A percentile compares a stretch with the other conserved stretches of the same genome.
Conservation (phyloP, 2,888 invertebrate genomes). For the Melolontha melolontha region DNA sequence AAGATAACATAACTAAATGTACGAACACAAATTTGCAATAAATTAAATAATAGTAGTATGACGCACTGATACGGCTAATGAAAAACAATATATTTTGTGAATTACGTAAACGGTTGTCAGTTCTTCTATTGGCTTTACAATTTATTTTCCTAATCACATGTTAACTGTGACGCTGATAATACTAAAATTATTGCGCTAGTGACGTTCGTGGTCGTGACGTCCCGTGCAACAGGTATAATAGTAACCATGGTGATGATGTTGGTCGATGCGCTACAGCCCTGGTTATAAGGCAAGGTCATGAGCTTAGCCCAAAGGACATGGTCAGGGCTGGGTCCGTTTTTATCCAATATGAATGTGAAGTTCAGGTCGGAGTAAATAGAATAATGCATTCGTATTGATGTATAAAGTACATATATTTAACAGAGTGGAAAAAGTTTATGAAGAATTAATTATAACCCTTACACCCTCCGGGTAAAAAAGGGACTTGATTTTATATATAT, state of each 20-base stretch:
- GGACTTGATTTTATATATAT: too few relatives aligned
- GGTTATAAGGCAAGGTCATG: slow-evolving; percentile 48
- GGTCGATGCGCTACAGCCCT: slow-evolving; percentile 51
- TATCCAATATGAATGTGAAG: neutral
- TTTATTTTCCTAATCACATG: slow-evolving; percentile 33
- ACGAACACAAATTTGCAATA: too few relatives aligned
- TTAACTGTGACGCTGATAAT: slow-evolving; percentile 41
- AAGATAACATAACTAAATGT: too few relatives aligned
- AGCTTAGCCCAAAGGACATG: slow-evolving; percentile 42
- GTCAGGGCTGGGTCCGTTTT: slow-evolving; percentile 17
- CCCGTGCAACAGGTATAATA: slow-evolving; percentile 48
- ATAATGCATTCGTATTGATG: too few relatives aligned
- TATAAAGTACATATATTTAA: too few relatives aligned
- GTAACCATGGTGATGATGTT: slow-evolving; percentile 46
- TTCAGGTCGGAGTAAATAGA: too few relatives aligned
- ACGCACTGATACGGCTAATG: slow-evolving; percentile 14
- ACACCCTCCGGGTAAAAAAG: too few relatives aligned
- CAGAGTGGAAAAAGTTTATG: too few relatives aligned
- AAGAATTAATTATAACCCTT: too few relatives aligned
- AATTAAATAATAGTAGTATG: neutral
- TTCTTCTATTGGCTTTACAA: slow-evolving; percentile 21
- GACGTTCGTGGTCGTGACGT: slow-evolving; percentile 50
- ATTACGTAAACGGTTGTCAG: slow-evolving; percentile 22
- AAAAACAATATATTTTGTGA: slow-evolving; percentile 15
- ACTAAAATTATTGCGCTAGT: slow-evolving; percentile 35